Evolutionary conservation across 1,140 invertebrate genomes (phyloP), one percentile per base, ranked within the genome.

Genomic region (Aphaenogaster rudis): DNA sequence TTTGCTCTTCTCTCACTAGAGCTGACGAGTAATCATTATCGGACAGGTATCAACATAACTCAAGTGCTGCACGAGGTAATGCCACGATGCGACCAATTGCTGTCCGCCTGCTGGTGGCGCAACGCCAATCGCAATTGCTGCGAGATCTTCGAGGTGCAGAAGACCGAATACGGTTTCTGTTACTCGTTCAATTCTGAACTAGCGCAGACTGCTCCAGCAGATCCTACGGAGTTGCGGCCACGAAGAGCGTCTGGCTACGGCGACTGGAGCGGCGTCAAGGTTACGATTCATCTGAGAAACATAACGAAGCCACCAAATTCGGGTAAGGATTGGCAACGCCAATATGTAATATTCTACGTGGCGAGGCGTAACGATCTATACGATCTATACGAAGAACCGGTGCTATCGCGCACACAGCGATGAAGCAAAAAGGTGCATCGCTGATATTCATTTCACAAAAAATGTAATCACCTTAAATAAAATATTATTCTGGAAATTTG

Each of bases 281-380:
- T 90, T 69, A 84, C 78, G 57, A 86, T 54, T 69, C 77, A 86
- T 77, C 59, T 79, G 33, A 21, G n/a, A 59, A 84, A 84, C 48
- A 64, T 87, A 59, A 84, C 45, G 61, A 88, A 84, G 59, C 88
- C 88, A 15, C 64, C 78, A n/a, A 9, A 82, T 81, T 90, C 72
- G 4, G n/a, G 50, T 63, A 66, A 89, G 63, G 15, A 50, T 36
- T 33, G 39, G 4, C 36, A n/a, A 85, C 9, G 1, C 42, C 5
- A 7, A 42, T 2, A 45, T 48, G 42, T 67, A 80, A 88, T 89
- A 86, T 88, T 80, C 66, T 89, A 69, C 52, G 57, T 77, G 57
- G 13, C 50, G 8, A 8, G 67, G 2, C 67, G n/a, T 17, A 39
- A 48, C 48, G 52, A 69, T 61, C 79, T 63, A 63, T 33, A 36